phyloP scores from a whole-genome alignment of 2,888 invertebrate species.

The Invenusta paracnida region DNA sequence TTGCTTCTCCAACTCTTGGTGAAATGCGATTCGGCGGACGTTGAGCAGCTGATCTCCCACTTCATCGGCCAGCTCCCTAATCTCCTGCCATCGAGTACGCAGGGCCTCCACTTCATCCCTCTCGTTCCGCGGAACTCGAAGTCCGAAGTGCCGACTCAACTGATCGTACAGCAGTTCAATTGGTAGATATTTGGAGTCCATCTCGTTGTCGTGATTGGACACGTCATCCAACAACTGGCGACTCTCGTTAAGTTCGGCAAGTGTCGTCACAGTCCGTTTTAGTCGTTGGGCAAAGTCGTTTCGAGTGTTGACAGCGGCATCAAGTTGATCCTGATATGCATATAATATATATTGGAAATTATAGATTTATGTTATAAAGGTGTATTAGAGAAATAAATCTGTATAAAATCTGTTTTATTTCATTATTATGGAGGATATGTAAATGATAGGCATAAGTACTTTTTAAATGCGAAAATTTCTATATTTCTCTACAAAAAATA shows the following conservation, averaged over 20 bases:
- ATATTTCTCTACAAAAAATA: too few relatives aligned
- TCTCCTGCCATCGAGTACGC: slow-evolving; percentile 56
- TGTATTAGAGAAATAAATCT: too few relatives aligned
- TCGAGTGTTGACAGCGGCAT: slow-evolving; percentile 55
- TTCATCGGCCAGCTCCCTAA: slow-evolving; percentile 57
- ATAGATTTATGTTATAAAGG: too few relatives aligned
- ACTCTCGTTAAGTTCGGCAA: slow-evolving; percentile 60
- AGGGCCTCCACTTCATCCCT: slow-evolving; percentile 57
- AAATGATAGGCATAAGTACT: too few relatives aligned
- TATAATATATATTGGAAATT: neutral
- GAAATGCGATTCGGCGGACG: slow-evolving; percentile 57
- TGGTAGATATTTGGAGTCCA: slow-evolving; percentile 59
- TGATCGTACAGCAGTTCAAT: slow-evolving; percentile 59
- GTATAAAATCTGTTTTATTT: too few relatives aligned
- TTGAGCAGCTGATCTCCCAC: slow-evolving; percentile 56
- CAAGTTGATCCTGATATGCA: slow-evolving; percentile 54
- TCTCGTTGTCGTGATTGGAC: slow-evolving; percentile 60
- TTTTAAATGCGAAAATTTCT: too few relatives aligned
- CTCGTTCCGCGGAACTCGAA: slow-evolving; percentile 56
- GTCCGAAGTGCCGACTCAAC: slow-evolving; percentile 46
- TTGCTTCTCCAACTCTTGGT: slow-evolving; percentile 61
- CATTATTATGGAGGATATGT: too few relatives aligned
- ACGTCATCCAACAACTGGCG: slow-evolving; percentile 59
- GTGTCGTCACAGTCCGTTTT: slow-evolving; percentile 54
- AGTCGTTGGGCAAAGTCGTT: slow-evolving; percentile 54